These are phyloP conservation scores for Dicrurus megarhynchus DNA, from an alignment of 2,113 vertebrate genomes.

Conservation along the genomic window DNA sequence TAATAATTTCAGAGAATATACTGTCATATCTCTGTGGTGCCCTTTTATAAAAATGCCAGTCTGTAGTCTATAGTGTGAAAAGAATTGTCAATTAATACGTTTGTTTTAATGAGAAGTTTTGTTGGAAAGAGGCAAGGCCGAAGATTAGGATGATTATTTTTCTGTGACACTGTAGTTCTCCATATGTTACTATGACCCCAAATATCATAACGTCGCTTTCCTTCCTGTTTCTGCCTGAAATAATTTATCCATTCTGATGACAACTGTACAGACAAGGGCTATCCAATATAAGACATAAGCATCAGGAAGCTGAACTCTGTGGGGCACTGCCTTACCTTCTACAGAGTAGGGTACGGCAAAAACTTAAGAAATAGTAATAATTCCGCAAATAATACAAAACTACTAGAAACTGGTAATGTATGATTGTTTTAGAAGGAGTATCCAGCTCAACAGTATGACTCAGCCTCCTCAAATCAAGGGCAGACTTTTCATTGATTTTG, in stretches of 20 bases:
- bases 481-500: background rate
- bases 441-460: background rate
- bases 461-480: background rate
- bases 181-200: background rate
- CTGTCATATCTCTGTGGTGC: background rate
- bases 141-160: background rate
- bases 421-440: background rate
- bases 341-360: rapidly evolving
- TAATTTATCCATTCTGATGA: background rate
- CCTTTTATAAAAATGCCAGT: background rate
- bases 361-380: background rate
- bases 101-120: background rate
- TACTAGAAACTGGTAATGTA: background rate
- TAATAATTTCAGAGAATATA: background rate
- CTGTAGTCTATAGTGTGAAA: background rate
- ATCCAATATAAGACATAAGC: background rate
- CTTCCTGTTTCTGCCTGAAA: background rate
- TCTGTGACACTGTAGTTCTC: background rate
- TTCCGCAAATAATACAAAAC: background rate
- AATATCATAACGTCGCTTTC: background rate
- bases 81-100: background rate
- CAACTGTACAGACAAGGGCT: background rate
- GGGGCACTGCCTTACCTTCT: background rate
- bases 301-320: background rate
- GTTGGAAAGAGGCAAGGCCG: background rate